These are phyloP conservation scores for Gymnopithys bicolor DNA, from an alignment of 2,797 vertebrate species.

Conservation along the genomic window DNA sequence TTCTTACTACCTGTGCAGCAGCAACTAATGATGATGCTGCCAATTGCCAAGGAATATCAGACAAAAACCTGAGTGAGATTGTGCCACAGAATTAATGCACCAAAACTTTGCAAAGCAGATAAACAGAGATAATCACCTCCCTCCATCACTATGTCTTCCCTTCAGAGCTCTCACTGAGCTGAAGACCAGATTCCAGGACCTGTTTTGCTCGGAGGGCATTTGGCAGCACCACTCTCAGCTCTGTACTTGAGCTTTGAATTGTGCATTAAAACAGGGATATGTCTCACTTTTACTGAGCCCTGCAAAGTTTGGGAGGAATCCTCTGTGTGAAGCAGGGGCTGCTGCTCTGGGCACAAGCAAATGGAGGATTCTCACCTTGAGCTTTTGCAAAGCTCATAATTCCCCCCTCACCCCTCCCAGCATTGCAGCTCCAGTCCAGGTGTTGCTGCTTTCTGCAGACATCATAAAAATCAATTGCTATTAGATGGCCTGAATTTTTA, in stretches of 20 bases:
- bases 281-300: neutral
- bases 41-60: neutral
- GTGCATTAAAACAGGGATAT: neutral
- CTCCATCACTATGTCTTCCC: neutral
- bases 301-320: neutral
- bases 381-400: neutral
- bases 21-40: neutral
- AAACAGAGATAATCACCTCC: neutral
- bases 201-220: neutral
- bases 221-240: neutral
- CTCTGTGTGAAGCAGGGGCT: neutral
- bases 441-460: slow-evolving; percentile 21
- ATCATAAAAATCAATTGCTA: slow-evolving; percentile 35
- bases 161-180: neutral
- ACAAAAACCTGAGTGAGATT: neutral
- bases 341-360: neutral
- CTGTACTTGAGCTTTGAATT: neutral
- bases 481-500: slow-evolving; percentile 27
- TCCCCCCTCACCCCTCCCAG: neutral
- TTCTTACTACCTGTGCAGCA: neutral
- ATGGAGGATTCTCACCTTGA: neutral
- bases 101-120: neutral
- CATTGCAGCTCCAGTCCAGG: neutral
- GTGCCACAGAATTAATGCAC: neutral
- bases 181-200: neutral